Percentiles rank a stretch among this genome's conserved stretches.
Evolutionary conservation across 1,140 invertebrate genomes (phyloP).

Genomic region (Cydia strobilella): DNA sequence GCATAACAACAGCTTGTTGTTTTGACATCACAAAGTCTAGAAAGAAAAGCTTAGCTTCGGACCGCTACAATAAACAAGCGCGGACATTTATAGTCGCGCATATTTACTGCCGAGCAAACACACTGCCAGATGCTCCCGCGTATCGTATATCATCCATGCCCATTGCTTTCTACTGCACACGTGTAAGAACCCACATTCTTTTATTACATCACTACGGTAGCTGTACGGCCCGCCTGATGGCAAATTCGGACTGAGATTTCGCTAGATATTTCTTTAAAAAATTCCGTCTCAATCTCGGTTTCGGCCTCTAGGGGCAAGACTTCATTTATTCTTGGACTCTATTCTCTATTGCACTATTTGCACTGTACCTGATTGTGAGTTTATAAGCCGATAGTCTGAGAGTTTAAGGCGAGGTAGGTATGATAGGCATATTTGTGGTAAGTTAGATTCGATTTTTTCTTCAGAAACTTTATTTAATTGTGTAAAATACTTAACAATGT

Average conservation of each 20-base stretch:
- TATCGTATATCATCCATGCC: conserved; percentile 26
- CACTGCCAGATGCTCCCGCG: conserved; percentile 19
- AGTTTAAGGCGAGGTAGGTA: too few relatives aligned
- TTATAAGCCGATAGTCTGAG: too few relatives aligned
- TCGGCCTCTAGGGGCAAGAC: too few relatives aligned
- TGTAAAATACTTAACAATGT: too few relatives aligned
- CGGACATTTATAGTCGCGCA: conserved; percentile 22
- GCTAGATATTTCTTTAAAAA: neutral
- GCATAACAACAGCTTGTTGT: neutral
- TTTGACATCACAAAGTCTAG: neutral
- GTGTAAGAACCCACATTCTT: neutral
- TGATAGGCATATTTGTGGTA: too few relatives aligned
- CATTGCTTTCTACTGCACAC: conserved; percentile 29
- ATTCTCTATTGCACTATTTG: too few relatives aligned
- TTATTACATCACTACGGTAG: neutral
- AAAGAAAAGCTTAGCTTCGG: conserved; percentile 9
- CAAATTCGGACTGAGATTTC: neutral
- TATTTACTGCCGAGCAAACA: conserved; percentile 27
- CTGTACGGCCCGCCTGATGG: neutral
- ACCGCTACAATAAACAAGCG: conserved; percentile 18
- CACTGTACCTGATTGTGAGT: too few relatives aligned
- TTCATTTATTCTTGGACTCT: too few relatives aligned
- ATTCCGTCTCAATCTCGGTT: too few relatives aligned
- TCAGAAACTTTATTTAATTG: too few relatives aligned
- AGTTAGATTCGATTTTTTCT: too few relatives aligned